Evolutionary conservation across 2,113 vertebrate genomes (phyloP).

Genomic region (Machaerirhynchus nigripectus): DNA sequence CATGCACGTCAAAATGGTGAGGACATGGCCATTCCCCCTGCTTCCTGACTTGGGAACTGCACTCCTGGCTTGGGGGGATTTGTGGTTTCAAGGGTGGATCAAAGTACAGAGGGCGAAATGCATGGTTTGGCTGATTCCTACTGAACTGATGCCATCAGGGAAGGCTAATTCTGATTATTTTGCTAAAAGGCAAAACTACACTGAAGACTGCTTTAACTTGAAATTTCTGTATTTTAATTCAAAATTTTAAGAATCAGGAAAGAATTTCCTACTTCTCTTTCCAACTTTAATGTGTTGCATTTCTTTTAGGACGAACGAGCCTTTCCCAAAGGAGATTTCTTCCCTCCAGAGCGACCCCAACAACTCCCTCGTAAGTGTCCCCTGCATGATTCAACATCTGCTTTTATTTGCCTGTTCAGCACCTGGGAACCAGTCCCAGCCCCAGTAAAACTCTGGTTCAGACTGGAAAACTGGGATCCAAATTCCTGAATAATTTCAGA

Average conservation of each 20-base stretch:
- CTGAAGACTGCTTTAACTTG: background rate
- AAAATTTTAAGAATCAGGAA: too few species aligned
- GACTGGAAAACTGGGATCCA: background rate
- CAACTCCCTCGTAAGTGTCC: slow-evolving; percentile 90
- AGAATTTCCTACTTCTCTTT: background rate
- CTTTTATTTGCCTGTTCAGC: background rate
- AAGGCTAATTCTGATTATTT: background rate
- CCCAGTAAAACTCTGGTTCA: background rate
- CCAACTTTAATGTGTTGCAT: background rate
- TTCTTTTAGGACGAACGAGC: slow-evolving; percentile 89
- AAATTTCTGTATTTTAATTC: background rate
- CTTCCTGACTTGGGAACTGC: background rate
- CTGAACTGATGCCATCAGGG: background rate
- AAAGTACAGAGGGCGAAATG: background rate
- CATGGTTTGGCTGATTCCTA: background rate
- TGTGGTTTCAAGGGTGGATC: background rate
- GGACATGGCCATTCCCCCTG: background rate
- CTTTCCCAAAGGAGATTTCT: slow-evolving; percentile 92
- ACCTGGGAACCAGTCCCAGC: background rate
- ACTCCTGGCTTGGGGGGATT: fast-evolving
- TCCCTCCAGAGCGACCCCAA: slow-evolving; percentile 86
- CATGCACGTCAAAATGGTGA: slow-evolving; percentile 98
- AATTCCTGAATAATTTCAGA: background rate
- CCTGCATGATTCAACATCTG: background rate
- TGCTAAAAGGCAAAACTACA: background rate